Conservation (phyloP, 2,888 invertebrate genomes). For the Phorcus lineatus region DNA sequence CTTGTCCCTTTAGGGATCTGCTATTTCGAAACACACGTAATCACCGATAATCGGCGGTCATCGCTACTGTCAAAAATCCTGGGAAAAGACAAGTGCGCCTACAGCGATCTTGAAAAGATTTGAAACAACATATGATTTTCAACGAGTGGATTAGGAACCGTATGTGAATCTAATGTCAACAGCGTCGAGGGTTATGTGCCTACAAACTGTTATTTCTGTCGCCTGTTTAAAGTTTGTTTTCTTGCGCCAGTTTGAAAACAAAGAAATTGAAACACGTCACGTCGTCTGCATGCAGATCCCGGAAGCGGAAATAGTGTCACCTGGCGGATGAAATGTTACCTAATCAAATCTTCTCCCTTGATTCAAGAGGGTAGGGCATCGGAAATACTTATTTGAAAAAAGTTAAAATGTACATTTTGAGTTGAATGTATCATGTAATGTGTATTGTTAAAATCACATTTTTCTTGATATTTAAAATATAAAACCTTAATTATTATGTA, state of each 20-base stretch:
- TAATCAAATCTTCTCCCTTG: too few relatives aligned
- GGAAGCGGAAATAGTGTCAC: conserved; percentile 8
- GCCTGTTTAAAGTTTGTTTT: background rate
- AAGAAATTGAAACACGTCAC: conserved; percentile 14
- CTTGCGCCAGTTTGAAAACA: conserved; percentile 2
- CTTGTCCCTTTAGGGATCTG: background rate
- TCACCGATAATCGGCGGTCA: background rate
- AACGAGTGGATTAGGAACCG: background rate
- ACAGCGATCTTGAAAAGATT: background rate
- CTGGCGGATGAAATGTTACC: background rate
- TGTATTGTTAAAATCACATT: too few relatives aligned
- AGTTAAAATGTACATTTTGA: too few relatives aligned
- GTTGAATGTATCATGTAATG: too few relatives aligned
- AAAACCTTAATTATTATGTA: too few relatives aligned
- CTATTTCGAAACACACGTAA: background rate
- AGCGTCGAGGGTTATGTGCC: background rate
- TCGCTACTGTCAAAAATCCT: background rate
- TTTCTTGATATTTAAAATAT: too few relatives aligned
- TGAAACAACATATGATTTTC: background rate
- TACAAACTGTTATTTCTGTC: background rate
- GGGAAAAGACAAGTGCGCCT: conserved; percentile 1
- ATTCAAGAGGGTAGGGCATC: too few relatives aligned
- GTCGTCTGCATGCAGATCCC: conserved; percentile 9
- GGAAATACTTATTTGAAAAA: too few relatives aligned
- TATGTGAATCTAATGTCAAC: background rate